phyloP scores from a whole-genome alignment of 2,888 invertebrate genomes.

The Meandrusa payeni region DNA sequence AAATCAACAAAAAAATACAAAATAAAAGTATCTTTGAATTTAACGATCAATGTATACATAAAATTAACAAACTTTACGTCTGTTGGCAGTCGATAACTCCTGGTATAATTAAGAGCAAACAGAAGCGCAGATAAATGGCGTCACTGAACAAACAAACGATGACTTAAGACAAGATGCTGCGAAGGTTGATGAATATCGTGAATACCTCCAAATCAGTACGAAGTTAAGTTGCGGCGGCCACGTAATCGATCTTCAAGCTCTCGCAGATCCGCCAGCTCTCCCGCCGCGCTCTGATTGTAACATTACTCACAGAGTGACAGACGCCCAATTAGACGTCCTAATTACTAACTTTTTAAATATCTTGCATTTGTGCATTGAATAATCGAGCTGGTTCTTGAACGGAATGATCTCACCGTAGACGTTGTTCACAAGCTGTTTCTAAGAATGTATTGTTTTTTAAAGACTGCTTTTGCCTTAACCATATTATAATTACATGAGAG shows the following conservation, averaged over 20 bases:
- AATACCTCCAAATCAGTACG: slow-evolving; percentile 1
- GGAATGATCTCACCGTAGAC: too few relatives aligned
- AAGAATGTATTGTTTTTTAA: too few relatives aligned
- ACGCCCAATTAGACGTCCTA: background rate
- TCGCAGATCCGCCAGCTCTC: background rate
- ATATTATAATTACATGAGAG: too few relatives aligned
- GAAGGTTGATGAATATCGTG: slow-evolving; percentile 7
- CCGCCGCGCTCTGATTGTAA: background rate
- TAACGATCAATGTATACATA: too few relatives aligned
- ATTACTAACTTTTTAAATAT: background rate
- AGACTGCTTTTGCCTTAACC: too few relatives aligned
- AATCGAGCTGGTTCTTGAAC: too few relatives aligned
- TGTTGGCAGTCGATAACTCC: background rate
- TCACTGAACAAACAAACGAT: slow-evolving; percentile 9
- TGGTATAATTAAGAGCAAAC: slow-evolving; percentile 1
- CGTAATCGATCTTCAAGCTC: background rate
- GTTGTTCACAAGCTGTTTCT: too few relatives aligned
- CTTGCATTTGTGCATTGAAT: background rate
- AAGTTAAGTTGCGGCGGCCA: background rate
- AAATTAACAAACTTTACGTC: too few relatives aligned
- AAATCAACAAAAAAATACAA: too few relatives aligned
- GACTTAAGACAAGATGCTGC: slow-evolving; percentile 1
- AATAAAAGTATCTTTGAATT: too few relatives aligned
- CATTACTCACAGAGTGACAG: slow-evolving; percentile 1
- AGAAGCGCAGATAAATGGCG: background rate